Evolutionary conservation across 2,113 vertebrate species (phyloP).

Genomic region (Globicephala melas): DNA sequence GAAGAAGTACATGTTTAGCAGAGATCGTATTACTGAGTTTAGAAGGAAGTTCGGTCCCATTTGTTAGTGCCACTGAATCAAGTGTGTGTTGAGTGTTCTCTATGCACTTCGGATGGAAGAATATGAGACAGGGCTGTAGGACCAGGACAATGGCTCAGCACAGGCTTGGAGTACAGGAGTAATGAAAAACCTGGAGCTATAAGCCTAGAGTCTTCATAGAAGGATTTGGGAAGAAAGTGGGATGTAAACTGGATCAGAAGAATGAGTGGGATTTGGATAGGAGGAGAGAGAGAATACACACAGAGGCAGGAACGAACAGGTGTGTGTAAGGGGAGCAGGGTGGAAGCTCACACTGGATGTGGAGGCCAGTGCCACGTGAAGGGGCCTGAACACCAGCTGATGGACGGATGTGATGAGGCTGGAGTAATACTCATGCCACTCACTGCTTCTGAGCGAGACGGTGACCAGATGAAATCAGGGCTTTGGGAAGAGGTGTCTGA

Average conservation of each 20-base stretch:
- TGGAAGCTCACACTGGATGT: neutral
- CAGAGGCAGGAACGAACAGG: rapidly evolving
- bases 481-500: neutral
- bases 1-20: neutral
- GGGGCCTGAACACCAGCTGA: neutral
- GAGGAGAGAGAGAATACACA: neutral
- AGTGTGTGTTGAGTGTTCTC: neutral
- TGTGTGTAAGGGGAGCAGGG: neutral
- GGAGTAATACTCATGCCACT: rapidly evolving
- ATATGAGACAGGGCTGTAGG: neutral
- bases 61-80: neutral
- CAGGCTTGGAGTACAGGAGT: neutral
- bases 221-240: neutral
- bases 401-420: neutral
- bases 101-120: neutral
- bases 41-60: neutral
- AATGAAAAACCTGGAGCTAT: neutral
- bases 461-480: neutral
- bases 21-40: neutral
- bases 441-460: neutral
- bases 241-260: neutral
- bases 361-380: rapidly evolving
- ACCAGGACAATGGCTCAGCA: neutral
- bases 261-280: neutral
- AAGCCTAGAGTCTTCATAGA: neutral